A percentile compares a stretch with the other conserved stretches of the same genome.
These are phyloP conservation scores for Syngnathus floridae DNA, from an alignment of 2,113 vertebrate species.

Conservation along the genomic window DNA sequence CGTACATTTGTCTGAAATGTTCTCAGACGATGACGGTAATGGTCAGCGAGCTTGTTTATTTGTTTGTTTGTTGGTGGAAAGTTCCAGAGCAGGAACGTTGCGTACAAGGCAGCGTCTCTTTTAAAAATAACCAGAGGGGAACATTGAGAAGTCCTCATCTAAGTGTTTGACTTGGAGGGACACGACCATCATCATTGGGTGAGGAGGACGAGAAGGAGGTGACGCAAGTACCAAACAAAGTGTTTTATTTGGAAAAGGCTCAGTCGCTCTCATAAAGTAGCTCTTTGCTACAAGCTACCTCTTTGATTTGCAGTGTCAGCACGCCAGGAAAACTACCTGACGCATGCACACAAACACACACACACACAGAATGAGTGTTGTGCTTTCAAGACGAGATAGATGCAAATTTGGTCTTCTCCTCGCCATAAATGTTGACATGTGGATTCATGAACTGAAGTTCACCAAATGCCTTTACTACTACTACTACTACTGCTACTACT, in stretches of 20 bases:
- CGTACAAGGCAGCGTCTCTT: background rate
- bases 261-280: conserved; percentile 3
- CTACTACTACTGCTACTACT: background rate
- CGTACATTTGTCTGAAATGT: background rate
- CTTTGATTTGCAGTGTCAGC: background rate
- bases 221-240: conserved; percentile 11
- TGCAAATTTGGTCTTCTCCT: background rate
- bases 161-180: conserved; percentile 2
- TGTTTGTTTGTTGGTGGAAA: conserved; percentile 1
- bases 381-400: background rate
- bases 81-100: background rate
- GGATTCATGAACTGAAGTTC: background rate
- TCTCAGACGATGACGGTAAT: background rate
- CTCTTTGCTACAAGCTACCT: background rate
- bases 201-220: background rate
- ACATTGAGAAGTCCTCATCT: background rate
- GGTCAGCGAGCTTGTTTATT: background rate
- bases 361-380: background rate
- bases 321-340: background rate
- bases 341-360: background rate
- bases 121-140: background rate
- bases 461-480: background rate
- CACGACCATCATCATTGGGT: background rate
- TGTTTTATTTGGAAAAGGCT: conserved; percentile 10
- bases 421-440: background rate